A percentile compares a stretch with the other conserved stretches of the same genome.
These are phyloP conservation scores for Bubo blakistoni DNA, from an alignment of 2,113 vertebrate species.

Conservation along the genomic window DNA sequence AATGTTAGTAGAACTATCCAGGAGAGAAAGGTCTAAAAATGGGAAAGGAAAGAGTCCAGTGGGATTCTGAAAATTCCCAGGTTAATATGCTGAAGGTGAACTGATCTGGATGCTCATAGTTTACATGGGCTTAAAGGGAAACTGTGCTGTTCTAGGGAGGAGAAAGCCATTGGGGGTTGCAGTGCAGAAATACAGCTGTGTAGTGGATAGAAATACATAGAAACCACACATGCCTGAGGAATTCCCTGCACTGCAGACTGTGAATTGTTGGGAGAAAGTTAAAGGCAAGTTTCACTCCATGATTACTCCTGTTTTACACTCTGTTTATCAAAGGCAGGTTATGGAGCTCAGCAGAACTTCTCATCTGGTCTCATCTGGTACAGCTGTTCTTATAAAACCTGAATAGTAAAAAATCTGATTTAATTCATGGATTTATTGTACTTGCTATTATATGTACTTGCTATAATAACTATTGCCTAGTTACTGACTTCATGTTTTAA, in stretches of 20 bases:
- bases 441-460: background rate
- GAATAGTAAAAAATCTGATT: background rate
- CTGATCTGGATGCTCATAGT: background rate
- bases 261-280: background rate
- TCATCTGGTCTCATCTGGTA: background rate
- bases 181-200: background rate
- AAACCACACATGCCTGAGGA: background rate
- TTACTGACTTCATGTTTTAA: background rate
- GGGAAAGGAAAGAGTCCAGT: background rate
- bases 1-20: background rate
- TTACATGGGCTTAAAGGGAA: background rate
- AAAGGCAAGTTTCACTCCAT: fast-evolving
- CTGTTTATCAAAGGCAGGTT: background rate
- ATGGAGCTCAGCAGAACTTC: background rate
- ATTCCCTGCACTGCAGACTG: background rate
- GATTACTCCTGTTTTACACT: background rate
- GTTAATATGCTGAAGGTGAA: background rate
- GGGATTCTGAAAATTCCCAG: background rate
- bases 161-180: background rate
- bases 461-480: background rate
- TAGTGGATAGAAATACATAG: background rate
- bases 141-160: background rate
- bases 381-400: background rate
- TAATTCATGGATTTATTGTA: background rate
- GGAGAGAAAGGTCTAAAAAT: background rate